Base-by-base conservation (phyloP, 2,113 vertebrate genomes). In the Melanostigma gelatinosum region DNA sequence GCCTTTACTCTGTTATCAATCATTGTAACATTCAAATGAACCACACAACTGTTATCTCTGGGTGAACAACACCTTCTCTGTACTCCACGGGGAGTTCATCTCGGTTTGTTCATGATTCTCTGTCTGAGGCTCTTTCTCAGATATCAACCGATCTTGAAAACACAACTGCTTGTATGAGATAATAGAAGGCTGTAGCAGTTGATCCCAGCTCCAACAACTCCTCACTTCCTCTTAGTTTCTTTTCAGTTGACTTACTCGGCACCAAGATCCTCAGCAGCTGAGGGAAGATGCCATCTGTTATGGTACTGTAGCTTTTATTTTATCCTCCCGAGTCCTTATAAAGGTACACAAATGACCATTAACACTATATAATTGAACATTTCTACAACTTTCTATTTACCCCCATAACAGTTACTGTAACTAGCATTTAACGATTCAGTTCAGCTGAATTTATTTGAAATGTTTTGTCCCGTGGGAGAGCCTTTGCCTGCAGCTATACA, bases 111-210 rank as follows among this genome's bases (percentile, higher is more conserved):
- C 42, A 0, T 58, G n/a, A 24, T 36, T 70, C 4, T 52, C 0
- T 60, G 42, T 60, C 40, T 38, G 40, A 22, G 32, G 20, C n/a
- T 50, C 13, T 58, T 15, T 42, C 8, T 52, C 3, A 36, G 40
- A 46, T 57, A 29, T 36, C 29, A 63, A 6, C 46, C 44, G 13
- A 44, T 54, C 18, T 27, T 58, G 8, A 70, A 62, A 63, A 48
- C 3, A 63, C 40, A 34, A 27, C 54, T 77, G 77, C 36, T 22
- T 0, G 0, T 4, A 2, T 6, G 20, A 84, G 73, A 87, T 84
- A 75, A 74, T 1, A 38, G 50, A 40, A 15, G 1, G 42, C 60
- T 54, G 40, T n/a, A 12, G 36, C 50, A 36, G 32, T 8, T 62
- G 34, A n/a, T 38, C n/a, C n/a, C 61, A 71, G 42, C 72, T 52